A percentile compares a stretch with the other conserved stretches of the same genome.
phyloP scores from a whole-genome alignment of 2,113 vertebrate species.

The Saccopteryx bilineata region DNA sequence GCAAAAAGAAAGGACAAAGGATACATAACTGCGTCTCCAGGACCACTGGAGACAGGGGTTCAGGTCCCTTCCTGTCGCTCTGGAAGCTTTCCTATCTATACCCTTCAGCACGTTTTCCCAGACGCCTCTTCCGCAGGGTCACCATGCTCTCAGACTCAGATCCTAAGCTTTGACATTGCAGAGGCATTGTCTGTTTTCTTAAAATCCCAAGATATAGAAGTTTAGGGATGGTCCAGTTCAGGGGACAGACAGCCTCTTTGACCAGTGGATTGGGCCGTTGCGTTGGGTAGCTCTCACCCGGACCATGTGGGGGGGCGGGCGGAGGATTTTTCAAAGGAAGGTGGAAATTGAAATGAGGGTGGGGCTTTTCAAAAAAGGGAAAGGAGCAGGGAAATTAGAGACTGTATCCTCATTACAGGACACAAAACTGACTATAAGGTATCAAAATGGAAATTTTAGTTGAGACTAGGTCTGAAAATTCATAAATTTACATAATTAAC shows the following conservation, averaged over 20 bases:
- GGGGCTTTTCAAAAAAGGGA: neutral
- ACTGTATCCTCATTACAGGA: neutral
- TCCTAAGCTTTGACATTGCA: neutral
- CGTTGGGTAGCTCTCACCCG: neutral
- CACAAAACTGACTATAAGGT: neutral
- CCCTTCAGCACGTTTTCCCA: neutral
- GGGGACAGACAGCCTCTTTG: neutral
- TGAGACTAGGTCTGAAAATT: constrained; percentile 8
- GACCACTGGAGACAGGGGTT: neutral
- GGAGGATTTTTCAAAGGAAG: neutral
- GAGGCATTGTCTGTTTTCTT: neutral
- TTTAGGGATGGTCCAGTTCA: neutral
- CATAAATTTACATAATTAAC: constrained; percentile 16
- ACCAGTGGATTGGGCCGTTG: neutral
- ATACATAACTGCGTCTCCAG: neutral
- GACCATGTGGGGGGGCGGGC: neutral
- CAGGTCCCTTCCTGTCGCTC: neutral
- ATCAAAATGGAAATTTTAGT: constrained; percentile 46
- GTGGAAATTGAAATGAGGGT: neutral
- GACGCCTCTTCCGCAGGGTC: neutral
- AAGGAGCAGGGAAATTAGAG: neutral
- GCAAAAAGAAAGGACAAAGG: neutral
- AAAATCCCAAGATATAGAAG: neutral
- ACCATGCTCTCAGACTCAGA: neutral
- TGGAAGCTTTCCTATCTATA: neutral